A percentile compares a stretch with the other conserved stretches of the same genome.
phyloP scores from a whole-genome alignment of 2,113 vertebrate genomes.

The Pluvianellus socialis region DNA sequence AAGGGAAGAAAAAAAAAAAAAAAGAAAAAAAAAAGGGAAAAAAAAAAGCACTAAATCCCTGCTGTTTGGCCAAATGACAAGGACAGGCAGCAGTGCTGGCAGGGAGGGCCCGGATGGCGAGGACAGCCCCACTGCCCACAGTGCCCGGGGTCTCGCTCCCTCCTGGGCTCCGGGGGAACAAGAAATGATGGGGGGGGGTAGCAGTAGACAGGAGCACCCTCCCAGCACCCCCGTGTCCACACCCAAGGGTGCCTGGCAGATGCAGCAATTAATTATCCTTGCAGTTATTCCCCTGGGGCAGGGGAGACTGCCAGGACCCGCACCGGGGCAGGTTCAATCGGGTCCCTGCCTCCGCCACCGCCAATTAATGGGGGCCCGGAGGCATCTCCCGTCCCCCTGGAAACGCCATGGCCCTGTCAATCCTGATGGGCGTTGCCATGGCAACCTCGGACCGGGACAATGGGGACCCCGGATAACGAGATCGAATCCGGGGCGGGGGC shows the following conservation, averaged over 20 bases:
- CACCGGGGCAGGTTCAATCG: background rate
- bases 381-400: constrained; percentile 42
- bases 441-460: constrained; percentile 7
- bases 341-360: rapidly evolving
- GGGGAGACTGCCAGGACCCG: background rate
- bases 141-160: rapidly evolving
- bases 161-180: background rate
- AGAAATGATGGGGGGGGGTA: background rate
- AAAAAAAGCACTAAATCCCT: constrained; percentile 46
- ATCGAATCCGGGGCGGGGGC: background rate
- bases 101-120: background rate
- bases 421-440: constrained; percentile 51
- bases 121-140: background rate
- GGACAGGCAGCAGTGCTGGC: background rate
- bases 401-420: background rate
- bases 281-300: background rate
- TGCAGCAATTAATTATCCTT: background rate
- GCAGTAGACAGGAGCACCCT: background rate
- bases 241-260: background rate
- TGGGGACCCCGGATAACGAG: background rate
- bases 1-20: background rate
- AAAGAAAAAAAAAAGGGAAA: background rate
- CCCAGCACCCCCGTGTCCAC: rapidly evolving
- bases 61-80: constrained; percentile 35
- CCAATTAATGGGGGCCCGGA: constrained; percentile 32